Evolutionary conservation across 2,888 invertebrate species (phyloP).

Genomic region (Leptopilina drosophilae): DNA sequence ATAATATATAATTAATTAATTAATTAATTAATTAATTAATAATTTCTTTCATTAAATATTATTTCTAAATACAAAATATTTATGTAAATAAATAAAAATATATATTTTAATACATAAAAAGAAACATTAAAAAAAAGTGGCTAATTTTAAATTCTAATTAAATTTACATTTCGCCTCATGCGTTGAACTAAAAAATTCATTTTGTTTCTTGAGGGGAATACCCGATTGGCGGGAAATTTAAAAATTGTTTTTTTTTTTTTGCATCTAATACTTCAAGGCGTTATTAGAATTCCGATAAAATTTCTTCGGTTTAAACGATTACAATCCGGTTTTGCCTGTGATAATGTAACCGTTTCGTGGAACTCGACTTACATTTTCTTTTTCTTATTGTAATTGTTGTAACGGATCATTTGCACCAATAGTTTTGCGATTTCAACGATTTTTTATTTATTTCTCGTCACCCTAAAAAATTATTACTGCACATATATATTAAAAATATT

Average conservation of each 20-base stretch:
- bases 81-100: too few relatives aligned
- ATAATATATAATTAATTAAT: too few relatives aligned
- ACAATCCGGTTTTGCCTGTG: not conserved
- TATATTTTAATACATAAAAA: too few relatives aligned
- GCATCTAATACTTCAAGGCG: not conserved
- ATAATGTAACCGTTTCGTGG: slow-evolving; percentile 9
- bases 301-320: not conserved
- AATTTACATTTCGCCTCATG: too few relatives aligned
- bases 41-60: too few relatives aligned
- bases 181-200: too few relatives aligned
- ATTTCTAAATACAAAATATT: too few relatives aligned
- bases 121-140: too few relatives aligned
- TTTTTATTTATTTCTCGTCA: not conserved
- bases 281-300: slow-evolving; percentile 11
- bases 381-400: slow-evolving; percentile 14
- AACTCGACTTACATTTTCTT: not conserved
- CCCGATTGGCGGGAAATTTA: slow-evolving; percentile 4
- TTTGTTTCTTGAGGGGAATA: not conserved
- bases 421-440: not conserved
- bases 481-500: slow-evolving; percentile 2
- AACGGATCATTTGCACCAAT: slow-evolving; percentile 4
- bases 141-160: too few relatives aligned
- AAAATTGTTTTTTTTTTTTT: not conserved
- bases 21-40: too few relatives aligned
- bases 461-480: not conserved